Base-by-base conservation (phyloP, 1,140 invertebrate species). In the Nautilus pompilius region DNA sequence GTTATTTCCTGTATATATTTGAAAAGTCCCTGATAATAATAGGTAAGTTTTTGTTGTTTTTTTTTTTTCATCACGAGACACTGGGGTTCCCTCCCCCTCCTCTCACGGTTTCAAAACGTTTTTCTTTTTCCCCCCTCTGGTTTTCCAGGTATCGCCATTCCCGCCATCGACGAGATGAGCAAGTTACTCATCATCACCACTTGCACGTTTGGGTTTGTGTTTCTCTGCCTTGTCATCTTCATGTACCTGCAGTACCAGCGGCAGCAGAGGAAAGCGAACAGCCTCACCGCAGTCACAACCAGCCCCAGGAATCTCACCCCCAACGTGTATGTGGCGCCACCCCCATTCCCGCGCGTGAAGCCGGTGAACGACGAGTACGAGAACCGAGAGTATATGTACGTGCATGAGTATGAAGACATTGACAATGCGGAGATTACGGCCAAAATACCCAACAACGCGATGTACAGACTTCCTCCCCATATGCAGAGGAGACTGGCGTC, bases 321-420 rank as follows among this genome's bases (percentile, higher is more conserved):
- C 8, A 76, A 73, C 51, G 62, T 73, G 10, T 76, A 76, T 60
- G 74, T 69, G 22, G 67, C 68, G 10, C 65, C 74, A 5, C 71
- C 74, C 13, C 66, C 67, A 46, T 64, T 69, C 10, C 64, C 64
- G 26, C 63, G 67, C 36, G 66, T 62, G 4, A 66, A 66, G 28
- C 68, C 66, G 1, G 57, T 63, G 36, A 57, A 67, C 22, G 60
- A 45, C 33, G 55, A 53, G 5, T 60, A 63, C 34, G 45, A 41
- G 10, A 55, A 58, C 45, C 51, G 49, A 65, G 60, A 67, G 65
- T 62, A 65, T 60, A 61, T 65, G 68, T 71, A 62, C 51, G 59
- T 55, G 59, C 69, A 76, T 62, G 74, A 76, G 58, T 76, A 76
- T 48, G 74, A 76, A 34, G 72, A 76, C 48, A 62, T 71, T 4